Evolutionary conservation across 2,888 invertebrate genomes (phyloP), one percentile per base, ranked within the genome.

Genomic region (Aproaerema taeniolella): DNA sequence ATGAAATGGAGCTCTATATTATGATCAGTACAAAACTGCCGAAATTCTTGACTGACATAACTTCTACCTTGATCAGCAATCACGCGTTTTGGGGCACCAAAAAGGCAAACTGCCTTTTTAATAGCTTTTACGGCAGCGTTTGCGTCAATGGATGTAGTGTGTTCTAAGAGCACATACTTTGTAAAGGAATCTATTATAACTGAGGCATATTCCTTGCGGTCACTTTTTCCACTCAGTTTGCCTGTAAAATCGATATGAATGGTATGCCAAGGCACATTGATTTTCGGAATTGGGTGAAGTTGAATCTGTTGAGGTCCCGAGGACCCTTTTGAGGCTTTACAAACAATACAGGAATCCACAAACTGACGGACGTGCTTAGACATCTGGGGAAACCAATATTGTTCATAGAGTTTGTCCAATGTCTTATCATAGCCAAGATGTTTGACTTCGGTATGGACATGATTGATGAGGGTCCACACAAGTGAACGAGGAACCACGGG

Each of bases 311-410:
- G 24, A 2, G 20, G n/a, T 13, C 44, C 42, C n/a, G 41, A 39
- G 11, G 32, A 6, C 5, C 36, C 33, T 26, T 45, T 42, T 7
- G 44, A 38, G 5, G 38, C 10, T 32, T 39, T 33, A 16, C 45
- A 39, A 7, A 35, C 10, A n/a, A 49, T 45, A 24, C 47, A 51
- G 5, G 39, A 38, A n/a, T 45, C 41, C 1, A 51, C 29, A 24
- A 47, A 36, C 13, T 10, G 12, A 8, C 36, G 28, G 2, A 29
- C 36, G 10, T 30, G 7, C 13, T 45, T 43, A 0, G 44, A 25
- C 49, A 52, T 49, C 14, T 48, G 11, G 0, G 46, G 46, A 15
- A 52, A 52, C 52, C 52, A 52, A 17, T 45, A 52, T 10, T 43
- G 26, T 17, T 49, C 47, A 11, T 40, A 47, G 0, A 46, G 1